A percentile compares a stretch with the other conserved stretches of the same genome.
phyloP scores from a whole-genome alignment of 2,113 vertebrate species.

The Equus quagga region DNA sequence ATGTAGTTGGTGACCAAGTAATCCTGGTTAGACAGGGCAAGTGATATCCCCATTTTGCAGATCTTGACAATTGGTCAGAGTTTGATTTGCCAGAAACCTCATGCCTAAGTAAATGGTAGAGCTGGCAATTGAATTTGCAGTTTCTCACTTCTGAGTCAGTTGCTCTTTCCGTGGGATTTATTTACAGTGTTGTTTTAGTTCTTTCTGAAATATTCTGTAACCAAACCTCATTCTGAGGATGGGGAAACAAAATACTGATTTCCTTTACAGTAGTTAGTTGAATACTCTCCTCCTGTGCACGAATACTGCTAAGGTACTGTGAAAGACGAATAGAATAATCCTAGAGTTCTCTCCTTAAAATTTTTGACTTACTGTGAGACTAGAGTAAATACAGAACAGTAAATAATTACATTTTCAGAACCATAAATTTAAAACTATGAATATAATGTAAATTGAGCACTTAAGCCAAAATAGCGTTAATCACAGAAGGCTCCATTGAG shows the following conservation, averaged over 20 bases:
- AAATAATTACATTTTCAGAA: slow-evolving; percentile 16
- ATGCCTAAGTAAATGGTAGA: slow-evolving; percentile 21
- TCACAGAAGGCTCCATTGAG: not conserved
- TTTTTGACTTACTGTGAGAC: not conserved
- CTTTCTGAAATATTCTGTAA: slow-evolving; percentile 14
- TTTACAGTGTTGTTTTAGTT: slow-evolving; percentile 24
- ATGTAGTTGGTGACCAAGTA: not conserved
- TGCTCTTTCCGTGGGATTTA: slow-evolving; percentile 43
- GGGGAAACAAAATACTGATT: slow-evolving; percentile 38
- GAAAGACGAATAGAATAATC: slow-evolving; percentile 22
- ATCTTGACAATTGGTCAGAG: not conserved
- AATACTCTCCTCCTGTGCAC: not conserved
- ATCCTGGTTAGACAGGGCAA: not conserved
- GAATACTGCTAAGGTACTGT: not conserved
- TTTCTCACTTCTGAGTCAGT: slow-evolving; percentile 47
- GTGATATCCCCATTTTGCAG: not conserved
- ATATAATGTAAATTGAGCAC: not conserved
- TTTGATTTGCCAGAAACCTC: slow-evolving; percentile 50
- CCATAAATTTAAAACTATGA: slow-evolving; percentile 1
- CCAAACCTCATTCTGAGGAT: slow-evolving; percentile 29
- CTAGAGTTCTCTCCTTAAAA: slow-evolving; percentile 16
- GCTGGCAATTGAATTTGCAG: slow-evolving; percentile 19
- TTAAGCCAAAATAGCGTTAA: not conserved
- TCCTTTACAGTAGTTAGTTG: not conserved
- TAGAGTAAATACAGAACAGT: not conserved